Conservation (phyloP, 92 coral and sea anemone genomes). For the Epizoanthus stellaris region DNA sequence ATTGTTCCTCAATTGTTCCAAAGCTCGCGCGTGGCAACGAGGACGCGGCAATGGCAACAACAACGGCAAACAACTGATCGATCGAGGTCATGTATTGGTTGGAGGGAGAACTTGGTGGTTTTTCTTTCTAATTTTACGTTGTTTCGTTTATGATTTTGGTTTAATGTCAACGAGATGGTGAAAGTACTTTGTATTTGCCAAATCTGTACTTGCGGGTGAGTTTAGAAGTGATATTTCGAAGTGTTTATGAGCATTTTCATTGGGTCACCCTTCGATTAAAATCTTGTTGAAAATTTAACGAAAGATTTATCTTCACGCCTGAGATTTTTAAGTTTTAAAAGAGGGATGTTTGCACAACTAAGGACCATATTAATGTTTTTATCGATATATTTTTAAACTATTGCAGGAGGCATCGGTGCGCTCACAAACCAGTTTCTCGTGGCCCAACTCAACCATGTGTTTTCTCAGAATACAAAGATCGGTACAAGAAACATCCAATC, state of each 20-base stretch:
- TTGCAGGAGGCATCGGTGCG: slow-evolving; percentile 96
- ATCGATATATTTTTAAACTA: not conserved
- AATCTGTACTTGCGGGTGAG: slow-evolving; percentile 99
- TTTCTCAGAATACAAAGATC: slow-evolving; percentile 95
- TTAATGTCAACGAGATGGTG: slow-evolving; percentile 59
- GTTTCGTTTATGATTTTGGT: slow-evolving; percentile 18
- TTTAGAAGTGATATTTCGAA: slow-evolving; percentile 1
- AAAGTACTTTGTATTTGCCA: slow-evolving; percentile 95
- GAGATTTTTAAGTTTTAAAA: not conserved
- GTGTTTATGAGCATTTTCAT: not conserved
- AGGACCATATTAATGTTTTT: not conserved
- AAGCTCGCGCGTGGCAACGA: slow-evolving; percentile 71
- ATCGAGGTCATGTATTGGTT: not conserved
- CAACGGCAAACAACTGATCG: slow-evolving; percentile 43
- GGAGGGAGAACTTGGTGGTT: slow-evolving; percentile 28
- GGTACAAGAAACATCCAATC: slow-evolving; percentile 83
- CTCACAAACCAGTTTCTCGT: slow-evolving; percentile 87
- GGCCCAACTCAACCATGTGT: slow-evolving; percentile 84
- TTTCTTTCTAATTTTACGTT: slow-evolving; percentile 18
- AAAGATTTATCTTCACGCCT: not conserved
- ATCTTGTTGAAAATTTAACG: not conserved
- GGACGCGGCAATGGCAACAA: slow-evolving; percentile 61
- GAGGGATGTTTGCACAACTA: slow-evolving; percentile 3
- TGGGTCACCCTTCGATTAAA: not conserved
- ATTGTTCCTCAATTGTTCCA: slow-evolving; percentile 30